These are phyloP conservation scores for Drosophila barbarae DNA, from an alignment of 2,888 invertebrate genomes.

Conservation along the genomic window DNA sequence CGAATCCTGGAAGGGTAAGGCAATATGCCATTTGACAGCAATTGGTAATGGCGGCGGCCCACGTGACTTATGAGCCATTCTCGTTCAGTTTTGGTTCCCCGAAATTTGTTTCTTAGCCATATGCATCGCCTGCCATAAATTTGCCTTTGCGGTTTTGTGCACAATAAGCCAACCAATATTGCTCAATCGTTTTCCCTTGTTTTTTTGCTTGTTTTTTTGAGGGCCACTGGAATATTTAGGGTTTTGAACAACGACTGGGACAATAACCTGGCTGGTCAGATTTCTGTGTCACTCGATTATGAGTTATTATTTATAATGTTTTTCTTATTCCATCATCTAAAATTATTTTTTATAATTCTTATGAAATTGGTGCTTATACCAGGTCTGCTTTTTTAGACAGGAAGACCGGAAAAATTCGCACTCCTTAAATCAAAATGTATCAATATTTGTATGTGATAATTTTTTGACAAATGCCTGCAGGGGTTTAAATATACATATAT, in stretches of 20 bases:
- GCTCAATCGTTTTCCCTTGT: slow-evolving; percentile 13
- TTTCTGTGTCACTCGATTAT: background rate
- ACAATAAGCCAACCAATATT: slow-evolving; percentile 46
- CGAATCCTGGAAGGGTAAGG: slow-evolving; percentile 43
- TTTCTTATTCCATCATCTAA: no score
- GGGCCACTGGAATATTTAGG: slow-evolving; percentile 25
- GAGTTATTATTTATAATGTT: background rate
- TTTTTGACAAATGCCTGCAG: no score
- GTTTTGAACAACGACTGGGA: background rate
- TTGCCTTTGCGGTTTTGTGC: slow-evolving; percentile 27
- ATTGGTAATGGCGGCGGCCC: slow-evolving; percentile 48
- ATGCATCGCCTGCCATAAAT: slow-evolving; percentile 41
- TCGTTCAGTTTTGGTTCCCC: slow-evolving; percentile 13
- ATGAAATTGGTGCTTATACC: background rate
- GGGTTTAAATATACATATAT: no score
- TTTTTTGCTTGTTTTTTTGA: background rate
- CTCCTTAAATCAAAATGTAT: no score
- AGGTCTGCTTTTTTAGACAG: background rate
- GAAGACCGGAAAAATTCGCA: no score
- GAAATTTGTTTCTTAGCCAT: slow-evolving; percentile 27
- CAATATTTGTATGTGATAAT: no score
- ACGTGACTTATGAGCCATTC: slow-evolving; percentile 35
- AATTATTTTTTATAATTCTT: background rate
- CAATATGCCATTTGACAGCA: slow-evolving; percentile 64
- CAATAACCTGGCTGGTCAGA: background rate